Conservation (phyloP, 2,113 vertebrate genomes). For the Girardinichthys multiradiatus region DNA sequence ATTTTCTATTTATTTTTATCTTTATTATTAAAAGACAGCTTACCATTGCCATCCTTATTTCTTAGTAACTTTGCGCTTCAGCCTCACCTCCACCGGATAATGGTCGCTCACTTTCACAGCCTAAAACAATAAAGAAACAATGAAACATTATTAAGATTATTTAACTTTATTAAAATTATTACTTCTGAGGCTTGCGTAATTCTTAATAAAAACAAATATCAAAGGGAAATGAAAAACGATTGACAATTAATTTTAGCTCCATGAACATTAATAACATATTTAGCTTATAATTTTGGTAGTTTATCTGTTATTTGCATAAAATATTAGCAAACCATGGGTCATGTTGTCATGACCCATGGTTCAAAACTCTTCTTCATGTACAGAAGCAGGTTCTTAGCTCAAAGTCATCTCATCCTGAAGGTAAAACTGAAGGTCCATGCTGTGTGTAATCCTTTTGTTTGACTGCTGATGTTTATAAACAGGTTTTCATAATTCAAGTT, state of each 20-base stretch:
- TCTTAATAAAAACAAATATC: too few relatives aligned
- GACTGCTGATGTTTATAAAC: not conserved
- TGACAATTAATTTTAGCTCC: too few relatives aligned
- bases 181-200: not conserved
- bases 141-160: not conserved
- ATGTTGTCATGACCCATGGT: too few relatives aligned
- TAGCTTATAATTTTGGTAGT: too few relatives aligned
- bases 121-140: constrained; percentile 45
- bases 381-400: not conserved
- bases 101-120: constrained; percentile 79
- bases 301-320: too few relatives aligned
- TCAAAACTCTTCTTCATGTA: too few relatives aligned
- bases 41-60: constrained; percentile 17
- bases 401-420: not conserved
- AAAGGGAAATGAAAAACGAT: too few relatives aligned
- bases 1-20: not conserved
- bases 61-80: constrained; percentile 45
- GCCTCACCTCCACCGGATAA: constrained; percentile 80
- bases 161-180: not conserved
- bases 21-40: not conserved
- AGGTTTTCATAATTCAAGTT: not conserved
- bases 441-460: not conserved
- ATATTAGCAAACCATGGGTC: too few relatives aligned
- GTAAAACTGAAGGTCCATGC: not conserved
- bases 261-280: too few relatives aligned